Conservation (phyloP, 1,140 invertebrate species). For the Radopholus similis region DNA sequence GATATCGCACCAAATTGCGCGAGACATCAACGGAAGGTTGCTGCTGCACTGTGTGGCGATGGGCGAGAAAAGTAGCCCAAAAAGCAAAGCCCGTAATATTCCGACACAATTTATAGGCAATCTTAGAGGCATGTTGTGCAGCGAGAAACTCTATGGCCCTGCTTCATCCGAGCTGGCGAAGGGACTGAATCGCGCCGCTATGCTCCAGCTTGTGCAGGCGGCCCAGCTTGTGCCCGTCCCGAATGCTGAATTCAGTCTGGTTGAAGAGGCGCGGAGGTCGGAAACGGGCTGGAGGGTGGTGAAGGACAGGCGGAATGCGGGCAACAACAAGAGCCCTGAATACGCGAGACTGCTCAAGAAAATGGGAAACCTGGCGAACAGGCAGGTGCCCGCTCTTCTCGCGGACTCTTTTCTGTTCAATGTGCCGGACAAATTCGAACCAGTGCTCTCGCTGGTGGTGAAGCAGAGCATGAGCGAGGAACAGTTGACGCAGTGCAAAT, state of each 20-base stretch:
- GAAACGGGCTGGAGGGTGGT: not conserved
- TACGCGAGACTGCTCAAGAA: not conserved
- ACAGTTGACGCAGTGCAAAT: constrained; percentile 17
- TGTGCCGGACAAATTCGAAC: constrained; percentile 35
- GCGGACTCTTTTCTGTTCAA: constrained; percentile 41
- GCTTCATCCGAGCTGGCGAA: not conserved
- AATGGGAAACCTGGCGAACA: not conserved
- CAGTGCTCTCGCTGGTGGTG: constrained; percentile 19
- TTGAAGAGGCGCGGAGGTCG: not conserved
- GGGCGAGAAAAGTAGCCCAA: constrained; percentile 8
- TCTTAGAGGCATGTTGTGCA: not conserved
- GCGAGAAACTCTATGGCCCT: not conserved
- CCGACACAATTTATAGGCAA: not conserved
- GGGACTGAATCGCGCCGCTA: constrained; percentile 23
- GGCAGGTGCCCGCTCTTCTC: constrained; percentile 25
- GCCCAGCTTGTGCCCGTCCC: constrained; percentile 7
- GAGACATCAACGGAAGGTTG: constrained; percentile 24
- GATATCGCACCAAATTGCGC: constrained; percentile 32
- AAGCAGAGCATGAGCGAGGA: constrained; percentile 17
- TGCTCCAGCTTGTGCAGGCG: constrained; percentile 16
- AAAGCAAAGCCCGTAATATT: not conserved
- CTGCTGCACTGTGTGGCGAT: constrained; percentile 28
- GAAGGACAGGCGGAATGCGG: not conserved
- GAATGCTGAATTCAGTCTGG: not conserved
- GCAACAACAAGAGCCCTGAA: not conserved